Percentiles rank a stretch among this genome's conserved stretches.
Conservation (phyloP, 2,113 vertebrate genomes). For the Suricata suricatta region DNA sequence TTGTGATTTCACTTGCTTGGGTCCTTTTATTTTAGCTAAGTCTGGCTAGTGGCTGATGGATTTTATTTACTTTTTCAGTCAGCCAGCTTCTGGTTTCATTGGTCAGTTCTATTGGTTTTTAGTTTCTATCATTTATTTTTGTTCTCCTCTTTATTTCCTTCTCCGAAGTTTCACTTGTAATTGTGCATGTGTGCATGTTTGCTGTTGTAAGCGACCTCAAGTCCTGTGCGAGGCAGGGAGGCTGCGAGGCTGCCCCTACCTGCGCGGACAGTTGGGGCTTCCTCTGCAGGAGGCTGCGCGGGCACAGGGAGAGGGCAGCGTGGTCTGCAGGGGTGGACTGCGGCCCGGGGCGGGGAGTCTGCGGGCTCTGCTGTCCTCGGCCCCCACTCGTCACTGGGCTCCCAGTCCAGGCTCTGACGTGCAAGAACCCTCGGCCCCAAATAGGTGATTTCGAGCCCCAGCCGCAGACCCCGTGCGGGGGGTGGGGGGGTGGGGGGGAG, state of each 20-base stretch:
- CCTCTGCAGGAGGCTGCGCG: neutral
- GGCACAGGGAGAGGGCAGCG: accelerated
- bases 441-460: neutral
- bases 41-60: neutral
- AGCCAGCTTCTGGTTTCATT: neutral
- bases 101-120: neutral
- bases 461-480: neutral
- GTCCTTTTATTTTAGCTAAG: neutral
- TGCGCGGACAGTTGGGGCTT: neutral
- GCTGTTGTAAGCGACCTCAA: neutral
- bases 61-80: neutral
- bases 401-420: neutral
- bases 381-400: accelerated
- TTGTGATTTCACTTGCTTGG: neutral
- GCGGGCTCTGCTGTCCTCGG: neutral
- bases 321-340: accelerated
- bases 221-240: neutral
- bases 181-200: neutral
- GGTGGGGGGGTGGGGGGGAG: too few species aligned
- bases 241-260: accelerated
- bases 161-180: neutral
- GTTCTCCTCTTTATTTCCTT: neutral
- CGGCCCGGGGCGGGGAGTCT: accelerated
- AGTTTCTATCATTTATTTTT: neutral
- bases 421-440: neutral